Percentiles rank a stretch among this genome's conserved stretches.
Conservation (phyloP, 1,140 invertebrate species). For the Aphidius ervi region DNA sequence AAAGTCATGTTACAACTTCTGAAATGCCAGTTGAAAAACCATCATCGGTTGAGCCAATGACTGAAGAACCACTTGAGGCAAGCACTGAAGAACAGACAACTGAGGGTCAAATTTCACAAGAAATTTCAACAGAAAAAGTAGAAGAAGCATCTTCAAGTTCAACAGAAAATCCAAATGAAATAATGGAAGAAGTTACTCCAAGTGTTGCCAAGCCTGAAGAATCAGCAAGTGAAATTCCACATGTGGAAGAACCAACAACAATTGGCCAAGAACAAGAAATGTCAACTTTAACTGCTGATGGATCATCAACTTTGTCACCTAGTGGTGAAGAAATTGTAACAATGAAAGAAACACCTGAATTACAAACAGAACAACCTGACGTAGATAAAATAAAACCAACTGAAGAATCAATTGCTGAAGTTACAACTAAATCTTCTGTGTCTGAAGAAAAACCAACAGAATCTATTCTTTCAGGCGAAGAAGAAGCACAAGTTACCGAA, state of each 20-base stretch:
- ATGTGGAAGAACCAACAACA: slow-evolving; percentile 15
- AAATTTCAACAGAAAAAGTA: slow-evolving; percentile 17
- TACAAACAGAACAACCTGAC: neutral
- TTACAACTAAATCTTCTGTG: slow-evolving; percentile 5
- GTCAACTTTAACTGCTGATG: slow-evolving; percentile 18
- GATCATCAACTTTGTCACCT: slow-evolving; percentile 19
- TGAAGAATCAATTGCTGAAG: slow-evolving; percentile 24
- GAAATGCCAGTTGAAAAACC: slow-evolving; percentile 9
- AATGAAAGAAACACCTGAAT: slow-evolving; percentile 21
- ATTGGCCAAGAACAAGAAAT: slow-evolving; percentile 7
- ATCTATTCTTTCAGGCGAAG: slow-evolving; percentile 1
- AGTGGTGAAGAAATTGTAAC: slow-evolving; percentile 12
- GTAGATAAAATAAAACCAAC: slow-evolving; percentile 9
- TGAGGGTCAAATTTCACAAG: slow-evolving; percentile 14
- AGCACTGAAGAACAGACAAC: slow-evolving; percentile 22
- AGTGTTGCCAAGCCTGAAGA: slow-evolving; percentile 19
- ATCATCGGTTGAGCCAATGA: slow-evolving; percentile 18
- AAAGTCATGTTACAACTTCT: slow-evolving; percentile 8
- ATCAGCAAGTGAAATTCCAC: slow-evolving; percentile 5
- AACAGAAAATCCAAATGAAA: slow-evolving; percentile 27
- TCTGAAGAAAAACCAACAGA: slow-evolving; percentile 4
- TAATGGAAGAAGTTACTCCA: slow-evolving; percentile 19
- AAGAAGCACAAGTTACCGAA: slow-evolving; percentile 10
- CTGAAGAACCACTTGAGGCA: slow-evolving; percentile 22
- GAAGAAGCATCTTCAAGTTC: slow-evolving; percentile 8